Evolutionary conservation across 37 sponge, comb jelly and placozoan genomes (phyloP).

Genomic region (Diacarnus erythraeanus): DNA sequence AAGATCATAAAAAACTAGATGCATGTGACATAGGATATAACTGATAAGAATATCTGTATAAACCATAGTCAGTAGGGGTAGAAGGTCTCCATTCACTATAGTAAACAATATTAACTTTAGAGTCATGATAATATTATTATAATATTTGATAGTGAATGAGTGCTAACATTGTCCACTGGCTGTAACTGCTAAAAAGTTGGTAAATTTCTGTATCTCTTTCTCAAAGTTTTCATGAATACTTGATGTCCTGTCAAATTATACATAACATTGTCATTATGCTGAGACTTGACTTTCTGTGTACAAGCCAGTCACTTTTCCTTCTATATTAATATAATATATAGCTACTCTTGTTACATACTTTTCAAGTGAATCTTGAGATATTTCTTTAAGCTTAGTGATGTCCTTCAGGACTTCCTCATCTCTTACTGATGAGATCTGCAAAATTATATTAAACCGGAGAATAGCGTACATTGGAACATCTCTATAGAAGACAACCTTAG

Average conservation of each 20-base stretch:
- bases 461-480: not conserved
- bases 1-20: not conserved
- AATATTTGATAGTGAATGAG: too few species aligned
- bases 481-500: too few species aligned
- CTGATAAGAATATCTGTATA: too few species aligned
- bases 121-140: too few species aligned
- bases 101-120: too few species aligned
- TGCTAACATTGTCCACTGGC: not conserved
- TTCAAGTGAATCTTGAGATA: constrained; percentile 35
- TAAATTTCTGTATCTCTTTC: constrained; percentile 22
- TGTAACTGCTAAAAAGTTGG: not conserved
- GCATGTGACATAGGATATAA: not conserved
- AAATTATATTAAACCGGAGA: too few species aligned
- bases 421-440: constrained; percentile 19
- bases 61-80: too few species aligned
- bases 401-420: constrained; percentile 48
- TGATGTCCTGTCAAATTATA: constrained; percentile 11
- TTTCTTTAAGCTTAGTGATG: constrained; percentile 27
- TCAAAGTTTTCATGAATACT: constrained; percentile 31
- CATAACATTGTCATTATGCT: not conserved
- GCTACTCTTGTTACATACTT: constrained; percentile 9
- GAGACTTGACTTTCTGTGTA: not conserved
- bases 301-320: too few species aligned
- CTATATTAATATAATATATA: not conserved
- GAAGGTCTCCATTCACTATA: too few species aligned